These are phyloP conservation scores for Pachyrhynchus sulphureomaculatus DNA, from an alignment of 1,140 invertebrate genomes.

Conservation along the genomic window DNA sequence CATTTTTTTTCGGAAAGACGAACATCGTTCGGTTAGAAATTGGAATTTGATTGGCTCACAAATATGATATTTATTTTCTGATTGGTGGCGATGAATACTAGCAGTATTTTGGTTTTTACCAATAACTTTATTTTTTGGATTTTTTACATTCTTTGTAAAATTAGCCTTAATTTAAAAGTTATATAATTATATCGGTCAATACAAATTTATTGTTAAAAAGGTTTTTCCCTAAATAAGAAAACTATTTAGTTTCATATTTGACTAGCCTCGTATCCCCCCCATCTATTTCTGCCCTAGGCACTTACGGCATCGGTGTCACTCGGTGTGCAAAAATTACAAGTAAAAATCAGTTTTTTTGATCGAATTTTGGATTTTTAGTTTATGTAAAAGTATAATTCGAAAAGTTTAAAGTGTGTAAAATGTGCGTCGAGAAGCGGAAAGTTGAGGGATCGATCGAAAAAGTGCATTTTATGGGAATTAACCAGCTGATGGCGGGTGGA, in stretches of 20 bases:
- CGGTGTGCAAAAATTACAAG: constrained; percentile 42
- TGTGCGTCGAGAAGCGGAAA: constrained; percentile 32
- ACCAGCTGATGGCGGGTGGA: constrained; percentile 54
- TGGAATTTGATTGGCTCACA: background rate
- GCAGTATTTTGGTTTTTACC: background rate
- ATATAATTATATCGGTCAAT: too few species aligned
- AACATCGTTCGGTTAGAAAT: background rate
- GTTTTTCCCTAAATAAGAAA: too few species aligned
- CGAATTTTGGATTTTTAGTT: constrained; percentile 13
- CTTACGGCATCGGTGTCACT: constrained; percentile 49
- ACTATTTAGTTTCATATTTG: constrained; percentile 9
- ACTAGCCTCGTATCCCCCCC: constrained; percentile 41
- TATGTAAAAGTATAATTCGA: constrained; percentile 3
- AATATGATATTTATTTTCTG: background rate
- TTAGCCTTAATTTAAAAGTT: constrained; percentile 51
- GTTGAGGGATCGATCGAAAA: constrained; percentile 34
- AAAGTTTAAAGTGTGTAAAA: constrained; percentile 34
- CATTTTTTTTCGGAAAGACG: constrained; percentile 4
- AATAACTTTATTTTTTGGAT: background rate
- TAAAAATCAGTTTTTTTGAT: constrained; percentile 28
- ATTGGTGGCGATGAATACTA: background rate
- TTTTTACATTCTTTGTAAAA: background rate
- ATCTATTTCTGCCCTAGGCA: constrained; percentile 54
- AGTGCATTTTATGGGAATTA: constrained; percentile 46
- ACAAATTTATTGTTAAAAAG: too few species aligned